A percentile compares a stretch with the other conserved stretches of the same genome.
Conservation (phyloP, 1,140 invertebrate genomes). For the Penaeus chinensis region DNA sequence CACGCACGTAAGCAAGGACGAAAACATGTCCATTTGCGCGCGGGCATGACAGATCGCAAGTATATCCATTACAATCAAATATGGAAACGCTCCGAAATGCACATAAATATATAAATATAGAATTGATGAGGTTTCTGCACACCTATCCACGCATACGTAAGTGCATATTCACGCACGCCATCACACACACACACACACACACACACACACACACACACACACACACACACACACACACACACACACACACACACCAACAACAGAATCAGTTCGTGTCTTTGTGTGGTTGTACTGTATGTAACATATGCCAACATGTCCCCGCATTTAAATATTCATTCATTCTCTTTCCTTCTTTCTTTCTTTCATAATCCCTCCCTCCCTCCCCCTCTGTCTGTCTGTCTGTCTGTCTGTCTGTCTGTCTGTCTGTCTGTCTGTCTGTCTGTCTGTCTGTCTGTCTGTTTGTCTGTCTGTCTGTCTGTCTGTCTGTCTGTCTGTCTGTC, state of each 20-base stretch:
- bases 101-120: constrained; percentile 11
- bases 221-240: neutral
- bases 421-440: neutral
- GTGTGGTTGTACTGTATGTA: too few relatives aligned
- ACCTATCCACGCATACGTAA: neutral
- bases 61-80: constrained; percentile 9
- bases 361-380: neutral
- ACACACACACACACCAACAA: neutral
- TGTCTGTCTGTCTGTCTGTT: constrained; percentile 30
- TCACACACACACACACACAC: neutral
- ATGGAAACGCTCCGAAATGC: neutral
- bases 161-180: neutral
- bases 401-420: neutral
- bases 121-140: neutral
- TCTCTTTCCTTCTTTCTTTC: neutral
- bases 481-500: neutral
- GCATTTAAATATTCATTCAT: neutral
- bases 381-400: neutral
- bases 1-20: too few relatives aligned
- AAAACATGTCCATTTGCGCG: too few relatives aligned
- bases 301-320: neutral
- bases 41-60: neutral
- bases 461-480: neutral
- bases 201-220: neutral
- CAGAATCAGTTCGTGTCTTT: too few relatives aligned